Base-by-base conservation (phyloP, 2,113 vertebrate species). In the Gnathonemus echidnorhynchus region DNA sequence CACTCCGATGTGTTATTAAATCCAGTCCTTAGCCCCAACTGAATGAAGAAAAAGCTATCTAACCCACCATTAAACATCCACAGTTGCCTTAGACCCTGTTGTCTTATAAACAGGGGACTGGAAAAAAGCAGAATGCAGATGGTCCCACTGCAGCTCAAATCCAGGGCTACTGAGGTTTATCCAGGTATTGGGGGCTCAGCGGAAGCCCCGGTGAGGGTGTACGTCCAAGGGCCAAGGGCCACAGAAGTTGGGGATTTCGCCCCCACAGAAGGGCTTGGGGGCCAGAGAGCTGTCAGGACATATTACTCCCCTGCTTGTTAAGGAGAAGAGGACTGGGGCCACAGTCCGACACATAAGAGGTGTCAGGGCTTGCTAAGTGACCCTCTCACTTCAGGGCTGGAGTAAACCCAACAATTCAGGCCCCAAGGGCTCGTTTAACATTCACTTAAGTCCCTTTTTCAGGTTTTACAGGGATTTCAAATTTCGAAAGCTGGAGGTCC, bases 1-100 rank as follows among this genome's bases (percentile, higher is more conserved):
- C 42, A 46, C 31, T 35, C 52, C 53, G 0, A 45, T 52, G 24
- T 85, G 42, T 85, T 80, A 89, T 58, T 46, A 85, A 42, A 24
- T 66, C 66, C 35, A 62, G 56, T 62, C 17, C 87, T 46, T 5
- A 53, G 31, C 21, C 52, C 21, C 0, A 42, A 1, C 1, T 46
- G 77, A 15, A 85, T 11, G 13, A 45, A 89, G 9, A 7, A 50
- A 56, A 45, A 46, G 31, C 49, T 85, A 62, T 35, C 27, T 53
- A 46, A 74, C 31, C 53, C 52, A 77, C 80, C 35, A 58, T 80
- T 58, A 83, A 86, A 56, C 80, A 27, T 52, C 53, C 35, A 45
- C 74, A 89, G 74, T 89, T 89, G 56, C 24, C 50, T 85, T 58
- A 62, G 80, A 89, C 50, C 80, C 80, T n/a, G 50, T 52, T 62